phyloP scores from a whole-genome alignment of 2,797 vertebrate genomes.

The Sciurus carolinensis region DNA sequence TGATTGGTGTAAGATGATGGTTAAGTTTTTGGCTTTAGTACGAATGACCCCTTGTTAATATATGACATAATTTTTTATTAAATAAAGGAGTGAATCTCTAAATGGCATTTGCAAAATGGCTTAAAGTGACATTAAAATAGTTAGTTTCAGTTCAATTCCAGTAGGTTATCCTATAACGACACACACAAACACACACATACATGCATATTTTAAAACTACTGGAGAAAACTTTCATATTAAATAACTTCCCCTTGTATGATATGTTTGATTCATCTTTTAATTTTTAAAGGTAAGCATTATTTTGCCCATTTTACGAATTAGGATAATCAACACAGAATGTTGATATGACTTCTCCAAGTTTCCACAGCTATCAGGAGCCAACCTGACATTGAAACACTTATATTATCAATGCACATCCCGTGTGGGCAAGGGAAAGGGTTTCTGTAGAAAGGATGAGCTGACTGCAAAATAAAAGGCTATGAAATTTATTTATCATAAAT shows the following conservation, averaged over 20 bases:
- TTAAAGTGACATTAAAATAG: background rate
- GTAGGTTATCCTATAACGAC: background rate
- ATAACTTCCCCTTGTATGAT: background rate
- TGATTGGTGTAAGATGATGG: background rate
- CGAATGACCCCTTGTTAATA: background rate
- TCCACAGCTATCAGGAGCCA: background rate
- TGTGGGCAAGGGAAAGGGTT: too few species aligned
- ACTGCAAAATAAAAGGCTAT: too few species aligned
- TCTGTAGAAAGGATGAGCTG: too few species aligned
- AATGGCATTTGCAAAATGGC: background rate
- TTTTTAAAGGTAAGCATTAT: background rate
- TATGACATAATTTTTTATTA: background rate
- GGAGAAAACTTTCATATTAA: background rate
- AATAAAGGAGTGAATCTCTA: constrained; percentile 18
- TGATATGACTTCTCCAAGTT: background rate
- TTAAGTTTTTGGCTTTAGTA: background rate
- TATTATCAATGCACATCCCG: too few species aligned
- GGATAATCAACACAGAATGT: background rate
- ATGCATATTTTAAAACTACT: background rate
- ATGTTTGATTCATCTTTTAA: background rate
- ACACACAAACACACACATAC: background rate
- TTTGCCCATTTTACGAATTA: background rate
- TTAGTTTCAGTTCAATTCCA: background rate
- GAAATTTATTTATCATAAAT: too few species aligned
- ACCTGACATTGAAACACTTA: background rate